A percentile compares a stretch with the other conserved stretches of the same genome.
Conservation (phyloP, 1,140 invertebrate species). For the Condylostylus longicornis region DNA sequence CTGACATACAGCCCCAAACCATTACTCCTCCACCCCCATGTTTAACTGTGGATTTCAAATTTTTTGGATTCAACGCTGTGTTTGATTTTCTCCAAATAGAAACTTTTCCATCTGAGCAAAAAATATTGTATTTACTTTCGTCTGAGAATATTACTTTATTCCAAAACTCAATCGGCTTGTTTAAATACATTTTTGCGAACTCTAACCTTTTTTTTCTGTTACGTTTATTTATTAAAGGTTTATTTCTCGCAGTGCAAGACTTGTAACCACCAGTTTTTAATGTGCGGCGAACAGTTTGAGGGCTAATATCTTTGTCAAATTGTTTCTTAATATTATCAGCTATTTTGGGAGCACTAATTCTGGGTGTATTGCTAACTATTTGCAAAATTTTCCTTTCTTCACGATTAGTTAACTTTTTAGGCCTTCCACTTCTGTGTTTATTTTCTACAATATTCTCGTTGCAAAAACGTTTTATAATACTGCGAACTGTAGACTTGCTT, state of each 20-base stretch:
- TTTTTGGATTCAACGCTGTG: too few relatives aligned
- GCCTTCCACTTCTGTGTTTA: not conserved
- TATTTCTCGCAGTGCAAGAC: not conserved
- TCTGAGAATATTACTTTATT: conserved; percentile 14
- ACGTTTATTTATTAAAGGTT: conserved; percentile 4
- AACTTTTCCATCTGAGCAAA: too few relatives aligned
- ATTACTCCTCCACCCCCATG: conserved; percentile 23
- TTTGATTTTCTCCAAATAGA: too few relatives aligned
- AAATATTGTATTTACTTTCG: conserved; percentile 15
- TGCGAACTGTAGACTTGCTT: not conserved
- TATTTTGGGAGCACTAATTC: conserved; percentile 1
- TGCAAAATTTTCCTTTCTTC: conserved; percentile 1
- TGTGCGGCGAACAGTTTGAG: conserved; percentile 1
- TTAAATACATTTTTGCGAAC: conserved; percentile 11
- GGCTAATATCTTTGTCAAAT: not conserved
- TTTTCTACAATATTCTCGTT: not conserved
- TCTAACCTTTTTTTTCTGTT: conserved; percentile 5
- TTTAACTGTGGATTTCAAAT: conserved; percentile 25
- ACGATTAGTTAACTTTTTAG: not conserved
- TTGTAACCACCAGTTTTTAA: not conserved
- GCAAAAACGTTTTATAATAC: not conserved
- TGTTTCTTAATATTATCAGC: conserved; percentile 1
- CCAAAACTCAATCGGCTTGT: conserved; percentile 6
- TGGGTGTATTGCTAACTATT: not conserved
- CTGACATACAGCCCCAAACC: conserved; percentile 25